A percentile compares a stretch with the other conserved stretches of the same genome.
Conservation (phyloP, 2,888 invertebrate genomes). For the Malthinus seriepunctatus region DNA sequence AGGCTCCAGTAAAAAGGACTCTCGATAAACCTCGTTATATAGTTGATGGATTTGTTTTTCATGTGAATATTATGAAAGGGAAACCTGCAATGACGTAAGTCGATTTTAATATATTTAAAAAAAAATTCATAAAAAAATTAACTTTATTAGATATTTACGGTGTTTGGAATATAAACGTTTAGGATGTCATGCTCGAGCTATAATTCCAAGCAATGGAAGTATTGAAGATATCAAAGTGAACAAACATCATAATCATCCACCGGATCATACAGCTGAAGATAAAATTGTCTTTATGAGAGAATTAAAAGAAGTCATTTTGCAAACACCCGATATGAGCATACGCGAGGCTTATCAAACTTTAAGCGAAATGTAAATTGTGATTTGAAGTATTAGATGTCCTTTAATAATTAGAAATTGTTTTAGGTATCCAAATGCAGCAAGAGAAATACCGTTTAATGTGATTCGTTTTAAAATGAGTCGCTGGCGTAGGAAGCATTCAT, state of each 20-base stretch:
- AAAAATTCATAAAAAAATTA: neutral
- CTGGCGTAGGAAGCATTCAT: slow-evolving; percentile 25
- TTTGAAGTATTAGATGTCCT: neutral
- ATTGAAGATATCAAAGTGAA: slow-evolving; percentile 50
- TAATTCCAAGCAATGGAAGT: slow-evolving; percentile 48
- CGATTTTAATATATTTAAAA: slow-evolving; percentile 6
- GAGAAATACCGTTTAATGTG: slow-evolving; percentile 46
- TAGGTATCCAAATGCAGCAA: slow-evolving; percentile 51
- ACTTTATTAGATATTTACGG: slow-evolving; percentile 45
- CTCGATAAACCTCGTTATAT: slow-evolving; percentile 52
- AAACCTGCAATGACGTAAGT: slow-evolving; percentile 52
- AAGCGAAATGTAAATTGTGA: slow-evolving; percentile 45
- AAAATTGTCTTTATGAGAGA: slow-evolving; percentile 51
- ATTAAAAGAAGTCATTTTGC: slow-evolving; percentile 46
- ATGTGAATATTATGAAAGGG: slow-evolving; percentile 52
- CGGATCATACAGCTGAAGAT: slow-evolving; percentile 50
- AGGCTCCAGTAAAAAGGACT: slow-evolving; percentile 38
- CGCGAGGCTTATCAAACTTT: slow-evolving; percentile 45
- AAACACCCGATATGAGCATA: slow-evolving; percentile 42
- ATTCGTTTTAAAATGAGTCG: slow-evolving; percentile 49
- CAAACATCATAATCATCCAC: slow-evolving; percentile 51
- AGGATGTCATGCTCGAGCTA: slow-evolving; percentile 51
- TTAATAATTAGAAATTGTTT: slow-evolving; percentile 27
- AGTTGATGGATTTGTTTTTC: slow-evolving; percentile 53
- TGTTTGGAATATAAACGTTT: slow-evolving; percentile 51